Percentiles rank a stretch among this genome's conserved stretches.
These are phyloP conservation scores for Zaprionus camerounensis DNA, from an alignment of 1,140 invertebrate species.

Conservation along the genomic window DNA sequence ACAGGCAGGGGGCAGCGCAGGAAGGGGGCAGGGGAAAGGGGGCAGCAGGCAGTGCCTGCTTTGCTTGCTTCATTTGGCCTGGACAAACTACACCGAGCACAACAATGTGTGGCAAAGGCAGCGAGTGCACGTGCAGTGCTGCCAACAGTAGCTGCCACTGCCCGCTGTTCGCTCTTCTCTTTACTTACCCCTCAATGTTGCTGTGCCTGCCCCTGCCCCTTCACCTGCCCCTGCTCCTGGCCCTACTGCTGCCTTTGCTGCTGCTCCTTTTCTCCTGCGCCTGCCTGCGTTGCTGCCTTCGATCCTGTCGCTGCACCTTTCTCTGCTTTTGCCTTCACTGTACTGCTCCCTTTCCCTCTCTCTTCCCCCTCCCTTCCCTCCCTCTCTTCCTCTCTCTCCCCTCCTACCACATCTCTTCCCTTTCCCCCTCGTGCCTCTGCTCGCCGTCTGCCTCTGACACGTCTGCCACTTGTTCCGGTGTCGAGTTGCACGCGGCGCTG, in stretches of 20 bases:
- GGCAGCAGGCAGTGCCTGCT: not conserved
- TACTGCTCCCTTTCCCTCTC: not conserved
- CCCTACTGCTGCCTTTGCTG: not conserved
- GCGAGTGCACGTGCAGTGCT: conserved; percentile 27
- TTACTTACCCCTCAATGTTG: too few species aligned
- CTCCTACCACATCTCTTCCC: not conserved
- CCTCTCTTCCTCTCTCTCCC: too few species aligned
- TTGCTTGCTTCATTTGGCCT: conserved; percentile 30
- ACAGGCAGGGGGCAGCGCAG: too few species aligned
- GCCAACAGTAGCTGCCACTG: not conserved
- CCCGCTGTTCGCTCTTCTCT: too few species aligned
- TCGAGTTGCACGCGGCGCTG: conserved; percentile 66
- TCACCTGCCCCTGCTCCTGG: not conserved
- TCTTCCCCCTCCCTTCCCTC: too few species aligned
- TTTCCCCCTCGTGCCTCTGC: too few species aligned
- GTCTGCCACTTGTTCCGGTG: conserved; percentile 78
- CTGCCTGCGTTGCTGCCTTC: too few species aligned
- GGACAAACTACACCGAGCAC: not conserved
- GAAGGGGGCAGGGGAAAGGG: not conserved
- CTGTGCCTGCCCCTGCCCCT: not conserved
- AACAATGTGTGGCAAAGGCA: conserved; percentile 8
- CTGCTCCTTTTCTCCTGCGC: not conserved
- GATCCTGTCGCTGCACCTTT: too few species aligned
- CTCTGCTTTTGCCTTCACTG: too few species aligned
- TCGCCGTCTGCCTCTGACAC: conserved; percentile 5